Evolutionary conservation across 1,140 invertebrate genomes (phyloP), one percentile per base, ranked within the genome.

Genomic region (Magallana gigas): DNA sequence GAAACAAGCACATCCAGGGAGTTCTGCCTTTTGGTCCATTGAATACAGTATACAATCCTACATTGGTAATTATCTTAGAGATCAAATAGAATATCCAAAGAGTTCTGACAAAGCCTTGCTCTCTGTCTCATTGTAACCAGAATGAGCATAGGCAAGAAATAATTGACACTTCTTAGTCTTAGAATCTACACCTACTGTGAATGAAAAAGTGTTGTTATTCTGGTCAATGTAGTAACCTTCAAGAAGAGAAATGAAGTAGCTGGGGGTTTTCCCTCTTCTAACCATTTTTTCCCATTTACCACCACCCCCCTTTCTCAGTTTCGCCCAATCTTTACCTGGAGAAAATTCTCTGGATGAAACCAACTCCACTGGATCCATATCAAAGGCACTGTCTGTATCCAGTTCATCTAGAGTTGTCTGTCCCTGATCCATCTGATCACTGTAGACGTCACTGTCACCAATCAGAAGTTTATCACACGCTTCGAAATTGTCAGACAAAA

Each of bases 351-450:
- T 76, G 12, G 68, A 76, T 36, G 68, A 76, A 18, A 76, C 68
- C 68, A 76, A 29, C 68, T 76, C 68, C 23, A 36, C 68, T 4
- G 68, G 68, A 8, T 76, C 68, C 68, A 76, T 76, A 76, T 76
- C 68, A 76, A 76, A 76, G 68, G 68, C 68, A 76, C 68, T 76
- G 23, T 76, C 68, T 76, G 68, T 76, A 76, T 76, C 68, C 68
- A 76, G 68, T 29, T 76, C 68, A 76, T 76, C 68, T 11, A 76
- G 68, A 76, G 68, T 76, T 76, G 68, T 76, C 68, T 76, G 68
- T 23, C 68, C 68, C 23, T 76, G 68, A 76, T 68, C 64, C n/a
- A 18, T 18, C 14, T 68, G 64, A 7, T 76, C 68, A 29, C 68
- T 29, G 68, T 12, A 76, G 7, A 76, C 36, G 68, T 76, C 68